phyloP scores from a whole-genome alignment of 2,797 vertebrate species.

The Trachurus trachurus region DNA sequence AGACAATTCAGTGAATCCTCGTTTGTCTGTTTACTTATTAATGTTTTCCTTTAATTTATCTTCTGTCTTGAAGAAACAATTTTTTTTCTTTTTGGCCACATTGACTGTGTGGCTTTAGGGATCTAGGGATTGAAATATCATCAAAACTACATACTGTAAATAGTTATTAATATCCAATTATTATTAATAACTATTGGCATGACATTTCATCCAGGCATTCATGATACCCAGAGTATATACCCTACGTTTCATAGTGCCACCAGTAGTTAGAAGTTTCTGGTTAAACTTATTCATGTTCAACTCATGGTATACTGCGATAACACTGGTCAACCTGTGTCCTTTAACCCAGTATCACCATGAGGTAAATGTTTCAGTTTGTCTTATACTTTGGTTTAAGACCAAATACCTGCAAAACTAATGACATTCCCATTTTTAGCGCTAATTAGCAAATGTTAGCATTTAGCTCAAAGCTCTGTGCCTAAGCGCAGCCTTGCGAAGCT shows the following conservation, averaged over 20 bases:
- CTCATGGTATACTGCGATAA: background rate
- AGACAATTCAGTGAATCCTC: background rate
- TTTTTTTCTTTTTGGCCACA: no score
- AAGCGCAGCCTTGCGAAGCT: constrained; percentile 5
- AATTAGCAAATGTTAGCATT: constrained; percentile 6
- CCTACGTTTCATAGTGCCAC: background rate
- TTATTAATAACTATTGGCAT: background rate
- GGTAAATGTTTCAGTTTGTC: background rate
- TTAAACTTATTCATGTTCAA: background rate
- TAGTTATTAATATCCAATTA: no score
- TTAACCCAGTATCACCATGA: background rate
- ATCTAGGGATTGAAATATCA: background rate
- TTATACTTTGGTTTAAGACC: background rate
- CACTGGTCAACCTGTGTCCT: background rate
- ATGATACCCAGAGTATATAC: background rate
- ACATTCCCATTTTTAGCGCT: constrained; percentile 12
- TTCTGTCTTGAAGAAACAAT: background rate
- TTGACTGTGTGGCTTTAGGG: background rate
- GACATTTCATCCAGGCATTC: background rate
- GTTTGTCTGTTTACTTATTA: background rate
- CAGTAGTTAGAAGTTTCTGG: background rate
- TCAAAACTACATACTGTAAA: background rate
- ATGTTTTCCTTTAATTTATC: background rate
- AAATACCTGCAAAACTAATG: background rate
- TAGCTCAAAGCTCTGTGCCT: constrained; percentile 2